Base-by-base conservation (phyloP, 1,140 invertebrate species). In the Hyles vespertilio region DNA sequence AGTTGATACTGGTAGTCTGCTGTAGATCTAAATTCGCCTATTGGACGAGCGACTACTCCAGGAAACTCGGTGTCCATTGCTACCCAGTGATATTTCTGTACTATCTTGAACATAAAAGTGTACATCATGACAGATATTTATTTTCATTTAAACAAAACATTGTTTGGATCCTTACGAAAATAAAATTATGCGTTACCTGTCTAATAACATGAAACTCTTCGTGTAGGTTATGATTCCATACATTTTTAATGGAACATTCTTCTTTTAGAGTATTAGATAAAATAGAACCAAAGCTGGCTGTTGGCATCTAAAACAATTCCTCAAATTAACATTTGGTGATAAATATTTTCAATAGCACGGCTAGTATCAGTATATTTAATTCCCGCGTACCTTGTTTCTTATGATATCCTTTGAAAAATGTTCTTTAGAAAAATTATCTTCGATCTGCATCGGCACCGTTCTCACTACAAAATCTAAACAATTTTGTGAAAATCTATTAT, bases 51-150 rank as follows among this genome's bases (percentile, higher is more conserved):
- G 12, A 99, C 98, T 40, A 99, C 98, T 49, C 98, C 98, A 4
- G 98, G 98, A 90, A 99, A 99, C 89, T 99, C 98, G 58, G 98
- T 99, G 76, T 99, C 98, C 98, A 99, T 99, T 10, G 98, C 98
- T 55, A 99, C 96, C 92, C 96, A 99, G 74, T 95, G 95, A 89
- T 98, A 99, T 77, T 97, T 97, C 79, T 97, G 95, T 2, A 99
- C 96, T 62, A 99, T 91, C 91, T 92, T 59, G 7, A 54, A 54
- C 1, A 54, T 44, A 40, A 40, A 40, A 22, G 22, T 22, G 22
- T 22, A 22, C 22, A 22, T 22, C 22, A 22, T 22, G 22, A 22
- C 22, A 22, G 22, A 22, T 22, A 22, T 22, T 22, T 22, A 22
- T 22, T 22, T 22, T 22, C 22, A 22, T 22, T 22, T 22, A 22